These are phyloP conservation scores for Cotesia congregata DNA, from an alignment of 2,888 invertebrate genomes.

Conservation along the genomic window DNA sequence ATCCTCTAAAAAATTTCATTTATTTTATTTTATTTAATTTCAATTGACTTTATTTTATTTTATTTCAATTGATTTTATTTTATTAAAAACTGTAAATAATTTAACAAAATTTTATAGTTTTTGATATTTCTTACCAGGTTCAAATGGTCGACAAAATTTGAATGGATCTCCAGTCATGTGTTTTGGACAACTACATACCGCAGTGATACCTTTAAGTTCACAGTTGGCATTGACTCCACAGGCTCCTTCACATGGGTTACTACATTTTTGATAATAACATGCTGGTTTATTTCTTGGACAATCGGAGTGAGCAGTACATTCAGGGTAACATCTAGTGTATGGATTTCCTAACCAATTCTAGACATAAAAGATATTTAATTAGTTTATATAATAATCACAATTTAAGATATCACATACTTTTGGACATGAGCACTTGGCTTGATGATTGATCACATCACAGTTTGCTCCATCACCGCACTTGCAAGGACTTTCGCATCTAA, in stretches of 20 bases:
- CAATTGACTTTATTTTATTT: constrained; percentile 44
- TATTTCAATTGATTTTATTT: constrained; percentile 70
- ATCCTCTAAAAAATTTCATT: constrained; percentile 74
- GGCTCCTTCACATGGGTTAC: constrained; percentile 86
- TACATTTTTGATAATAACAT: constrained; percentile 85
- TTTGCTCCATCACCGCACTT: constrained; percentile 85
- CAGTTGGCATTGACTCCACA: constrained; percentile 88
- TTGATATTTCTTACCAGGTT: constrained; percentile 75
- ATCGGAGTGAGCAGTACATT: constrained; percentile 84
- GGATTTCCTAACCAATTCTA: constrained; percentile 86
- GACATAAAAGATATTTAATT: constrained; percentile 35
- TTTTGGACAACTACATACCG: constrained; percentile 88
- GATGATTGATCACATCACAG: constrained; percentile 83
- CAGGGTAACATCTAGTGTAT: constrained; percentile 82
- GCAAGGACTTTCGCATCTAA: constrained; percentile 84
- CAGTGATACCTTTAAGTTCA: constrained; percentile 82
- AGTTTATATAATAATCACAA: constrained; percentile 16
- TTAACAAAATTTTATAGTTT: constrained; percentile 18
- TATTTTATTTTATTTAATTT: constrained; percentile 68
- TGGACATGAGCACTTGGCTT: constrained; percentile 85
- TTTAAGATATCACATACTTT: constrained; percentile 72
- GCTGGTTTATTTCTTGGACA: constrained; percentile 84
- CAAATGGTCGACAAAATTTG: constrained; percentile 84
- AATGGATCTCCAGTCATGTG: constrained; percentile 92
- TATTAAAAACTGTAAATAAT: constrained; percentile 16